Percentiles rank a stretch among this genome's conserved stretches.
Evolutionary conservation across 2,888 invertebrate species (phyloP).

Genomic region (Stenodera caucasica): DNA sequence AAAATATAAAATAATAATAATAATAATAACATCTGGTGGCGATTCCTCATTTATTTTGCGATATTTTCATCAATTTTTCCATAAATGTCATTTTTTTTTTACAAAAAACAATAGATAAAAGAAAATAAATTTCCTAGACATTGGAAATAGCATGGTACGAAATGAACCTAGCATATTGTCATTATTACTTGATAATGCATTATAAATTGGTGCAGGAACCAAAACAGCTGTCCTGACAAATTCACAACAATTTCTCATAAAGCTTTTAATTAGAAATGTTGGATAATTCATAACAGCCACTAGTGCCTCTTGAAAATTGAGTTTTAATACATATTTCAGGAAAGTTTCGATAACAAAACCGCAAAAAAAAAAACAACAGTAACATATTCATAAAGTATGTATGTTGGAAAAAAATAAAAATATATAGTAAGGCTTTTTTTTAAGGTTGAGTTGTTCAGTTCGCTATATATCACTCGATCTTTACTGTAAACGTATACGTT

Average conservation of each 20-base stretch:
- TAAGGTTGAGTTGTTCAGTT: background rate
- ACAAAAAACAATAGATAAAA: too few species aligned
- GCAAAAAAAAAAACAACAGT: background rate
- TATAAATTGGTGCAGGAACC: background rate
- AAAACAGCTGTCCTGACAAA: slow-evolving; percentile 4
- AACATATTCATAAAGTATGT: slow-evolving; percentile 1
- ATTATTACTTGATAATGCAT: background rate
- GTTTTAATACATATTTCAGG: background rate
- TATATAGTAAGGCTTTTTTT: background rate
- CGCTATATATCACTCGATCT: slow-evolving; percentile 1
- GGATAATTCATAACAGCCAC: background rate
- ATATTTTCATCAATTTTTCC: background rate
- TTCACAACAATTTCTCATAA: background rate
- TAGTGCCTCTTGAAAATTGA: background rate
- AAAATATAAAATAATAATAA: background rate
- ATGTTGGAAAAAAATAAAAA: background rate
- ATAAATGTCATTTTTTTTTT: background rate
- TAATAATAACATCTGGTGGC: background rate
- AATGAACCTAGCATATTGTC: too few species aligned
- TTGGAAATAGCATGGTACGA: too few species aligned
- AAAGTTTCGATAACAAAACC: background rate
- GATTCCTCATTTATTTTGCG: background rate
- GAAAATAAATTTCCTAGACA: too few species aligned
- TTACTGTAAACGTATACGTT: background rate
- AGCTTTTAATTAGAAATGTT: slow-evolving; percentile 1